Conservation (phyloP, 2,888 invertebrate species). For the Tipula unca region DNA sequence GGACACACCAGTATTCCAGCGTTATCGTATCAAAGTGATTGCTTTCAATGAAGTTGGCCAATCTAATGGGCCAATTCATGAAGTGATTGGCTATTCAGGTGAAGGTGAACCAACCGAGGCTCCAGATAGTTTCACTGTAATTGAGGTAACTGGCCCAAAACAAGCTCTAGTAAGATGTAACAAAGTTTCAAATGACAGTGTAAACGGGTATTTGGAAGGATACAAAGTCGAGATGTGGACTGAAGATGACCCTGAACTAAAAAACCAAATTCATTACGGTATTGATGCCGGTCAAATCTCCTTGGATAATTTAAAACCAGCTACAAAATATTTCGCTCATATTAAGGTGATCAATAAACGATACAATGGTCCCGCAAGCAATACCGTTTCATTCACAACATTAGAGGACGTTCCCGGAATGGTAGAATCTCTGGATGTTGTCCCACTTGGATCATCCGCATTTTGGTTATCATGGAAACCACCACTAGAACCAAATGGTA, state of each 20-base stretch:
- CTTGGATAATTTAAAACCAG: slow-evolving; percentile 62
- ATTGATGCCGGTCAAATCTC: slow-evolving; percentile 59
- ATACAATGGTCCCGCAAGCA: slow-evolving; percentile 85
- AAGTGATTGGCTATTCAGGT: no score
- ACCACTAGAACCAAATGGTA: slow-evolving; percentile 87
- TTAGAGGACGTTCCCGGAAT: slow-evolving; percentile 89
- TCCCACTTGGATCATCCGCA: slow-evolving; percentile 81
- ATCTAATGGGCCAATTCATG: no score
- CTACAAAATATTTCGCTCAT: neutral
- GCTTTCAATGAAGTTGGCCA: no score
- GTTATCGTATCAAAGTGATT: no score
- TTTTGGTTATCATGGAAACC: slow-evolving; percentile 86
- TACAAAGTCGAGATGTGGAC: slow-evolving; percentile 97
- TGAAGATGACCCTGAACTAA: slow-evolving; percentile 63
- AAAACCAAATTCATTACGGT: slow-evolving; percentile 63
- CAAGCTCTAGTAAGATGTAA: slow-evolving; percentile 84
- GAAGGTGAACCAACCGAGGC: no score
- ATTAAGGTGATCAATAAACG: slow-evolving; percentile 63
- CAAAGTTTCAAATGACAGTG: slow-evolving; percentile 67
- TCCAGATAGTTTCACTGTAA: no score
- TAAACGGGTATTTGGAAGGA: slow-evolving; percentile 88
- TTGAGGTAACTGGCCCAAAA: no score
- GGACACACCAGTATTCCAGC: no score
- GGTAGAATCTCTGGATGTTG: slow-evolving; percentile 73
- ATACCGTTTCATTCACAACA: slow-evolving; percentile 72